phyloP scores from a whole-genome alignment of 2,797 vertebrate genomes.

The Acanthurus tractus region DNA sequence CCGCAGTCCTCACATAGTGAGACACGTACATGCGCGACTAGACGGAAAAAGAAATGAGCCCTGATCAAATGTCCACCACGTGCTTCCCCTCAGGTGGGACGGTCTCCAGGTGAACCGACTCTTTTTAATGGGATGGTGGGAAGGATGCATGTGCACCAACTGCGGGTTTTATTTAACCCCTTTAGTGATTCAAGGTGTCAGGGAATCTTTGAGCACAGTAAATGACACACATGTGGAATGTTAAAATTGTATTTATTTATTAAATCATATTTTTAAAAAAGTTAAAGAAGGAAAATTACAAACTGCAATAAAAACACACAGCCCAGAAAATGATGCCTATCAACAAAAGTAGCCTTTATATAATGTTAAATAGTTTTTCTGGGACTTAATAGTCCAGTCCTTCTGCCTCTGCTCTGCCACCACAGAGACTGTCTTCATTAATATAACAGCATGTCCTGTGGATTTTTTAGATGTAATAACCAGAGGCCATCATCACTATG shows the following conservation, averaged over 20 bases:
- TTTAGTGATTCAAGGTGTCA: conserved; percentile 4
- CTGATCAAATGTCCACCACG: conserved; percentile 13
- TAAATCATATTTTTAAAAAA: conserved; percentile 2
- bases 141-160: conserved; percentile 10
- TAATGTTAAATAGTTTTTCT: neutral
- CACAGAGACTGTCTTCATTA: conserved; percentile 29
- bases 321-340: neutral
- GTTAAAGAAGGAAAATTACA: conserved; percentile 12
- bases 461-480: conserved; percentile 62
- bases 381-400: conserved; percentile 16
- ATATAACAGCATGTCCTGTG: conserved; percentile 37
- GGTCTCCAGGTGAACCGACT: conserved; percentile 59
- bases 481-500: conserved; percentile 42
- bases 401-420: conserved; percentile 28
- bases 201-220: neutral
- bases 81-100: conserved; percentile 24
- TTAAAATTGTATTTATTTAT: conserved; percentile 37
- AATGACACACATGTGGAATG: neutral
- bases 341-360: conserved; percentile 12
- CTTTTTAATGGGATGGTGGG: conserved; percentile 9
- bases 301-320: conserved; percentile 18
- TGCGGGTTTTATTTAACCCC: conserved; percentile 46
- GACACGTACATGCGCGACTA: neutral
- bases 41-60: neutral
- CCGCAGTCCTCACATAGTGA: conserved; percentile 32